Evolutionary conservation across 2,888 invertebrate genomes (phyloP).

Genomic region (Leucophora obtusa): DNA sequence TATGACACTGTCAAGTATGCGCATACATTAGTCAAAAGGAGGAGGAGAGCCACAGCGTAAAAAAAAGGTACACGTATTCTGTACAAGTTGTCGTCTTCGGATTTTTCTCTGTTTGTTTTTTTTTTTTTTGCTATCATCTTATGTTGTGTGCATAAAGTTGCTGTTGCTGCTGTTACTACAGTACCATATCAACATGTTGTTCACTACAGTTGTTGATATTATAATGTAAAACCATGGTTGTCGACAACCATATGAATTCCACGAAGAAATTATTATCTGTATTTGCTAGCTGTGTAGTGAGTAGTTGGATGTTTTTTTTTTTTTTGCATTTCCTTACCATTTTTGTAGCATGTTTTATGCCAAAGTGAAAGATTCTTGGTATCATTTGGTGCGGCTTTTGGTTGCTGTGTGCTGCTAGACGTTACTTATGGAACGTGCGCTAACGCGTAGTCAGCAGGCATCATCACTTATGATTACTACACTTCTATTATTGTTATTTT

Average conservation of each 20-base stretch:
- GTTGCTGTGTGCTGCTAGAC: constrained; percentile 1
- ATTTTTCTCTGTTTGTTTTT: constrained; percentile 5
- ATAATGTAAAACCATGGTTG: constrained; percentile 55
- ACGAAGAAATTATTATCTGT: constrained; percentile 63
- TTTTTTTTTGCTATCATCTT: constrained; percentile 36
- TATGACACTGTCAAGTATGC: constrained; percentile 64
- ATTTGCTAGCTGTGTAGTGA: constrained; percentile 32
- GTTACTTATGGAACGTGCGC: constrained; percentile 57
- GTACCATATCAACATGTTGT: constrained; percentile 58
- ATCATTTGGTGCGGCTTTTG: constrained; percentile 36
- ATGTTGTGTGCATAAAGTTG: constrained; percentile 21
- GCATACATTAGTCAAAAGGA: constrained; percentile 62
- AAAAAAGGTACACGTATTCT: constrained; percentile 53
- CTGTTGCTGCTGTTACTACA: constrained; percentile 14
- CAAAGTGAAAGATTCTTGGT: constrained; percentile 45
- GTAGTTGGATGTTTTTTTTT: not conserved
- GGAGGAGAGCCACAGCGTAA: constrained; percentile 41
- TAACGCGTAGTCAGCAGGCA: constrained; percentile 64
- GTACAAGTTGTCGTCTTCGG: constrained; percentile 55
- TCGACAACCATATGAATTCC: constrained; percentile 63
- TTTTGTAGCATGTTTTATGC: constrained; percentile 41
- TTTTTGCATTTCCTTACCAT: constrained; percentile 33
- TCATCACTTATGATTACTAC: constrained; percentile 62
- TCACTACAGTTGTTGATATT: constrained; percentile 49
- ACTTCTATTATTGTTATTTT: constrained; percentile 59